Evolutionary conservation across 2,888 invertebrate genomes (phyloP).

Genomic region (Plutella xylostella): DNA sequence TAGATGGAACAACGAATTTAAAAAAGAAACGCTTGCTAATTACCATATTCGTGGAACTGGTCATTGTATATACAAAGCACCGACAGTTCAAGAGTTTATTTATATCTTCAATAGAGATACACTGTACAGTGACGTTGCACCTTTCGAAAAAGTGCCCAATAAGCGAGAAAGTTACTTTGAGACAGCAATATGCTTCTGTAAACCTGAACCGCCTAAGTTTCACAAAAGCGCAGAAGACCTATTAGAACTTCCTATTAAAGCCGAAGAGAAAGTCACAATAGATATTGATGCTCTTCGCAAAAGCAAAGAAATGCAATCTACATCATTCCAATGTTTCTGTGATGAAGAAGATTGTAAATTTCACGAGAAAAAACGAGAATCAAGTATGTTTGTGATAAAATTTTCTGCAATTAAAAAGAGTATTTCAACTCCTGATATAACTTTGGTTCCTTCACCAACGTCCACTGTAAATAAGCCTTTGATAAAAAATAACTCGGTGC

Average conservation of each 20-base stretch:
- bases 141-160: slow-evolving; percentile 40
- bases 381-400: slow-evolving; percentile 41
- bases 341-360: slow-evolving; percentile 45
- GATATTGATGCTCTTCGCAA: slow-evolving; percentile 38
- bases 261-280: slow-evolving; percentile 38
- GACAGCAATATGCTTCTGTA: slow-evolving; percentile 64
- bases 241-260: slow-evolving; percentile 31
- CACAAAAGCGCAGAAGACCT: slow-evolving; percentile 60
- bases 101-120: slow-evolving; percentile 60
- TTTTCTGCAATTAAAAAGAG: slow-evolving; percentile 59
- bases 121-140: slow-evolving; percentile 38
- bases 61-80: slow-evolving; percentile 57
- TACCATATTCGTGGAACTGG: slow-evolving; percentile 63
- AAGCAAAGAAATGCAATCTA: slow-evolving; percentile 35
- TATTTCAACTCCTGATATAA: slow-evolving; percentile 59
- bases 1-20: slow-evolving; percentile 41
- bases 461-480: slow-evolving; percentile 35
- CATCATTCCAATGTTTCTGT: slow-evolving; percentile 60
- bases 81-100: slow-evolving; percentile 55
- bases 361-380: slow-evolving; percentile 41
- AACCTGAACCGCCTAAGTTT: slow-evolving; percentile 44
- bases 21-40: slow-evolving; percentile 50
- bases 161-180: slow-evolving; percentile 53
- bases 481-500: slow-evolving; percentile 48
- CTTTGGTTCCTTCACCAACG: slow-evolving; percentile 41